phyloP scores from a whole-genome alignment of 2,113 vertebrate species.

The Engystomops pustulosus region DNA sequence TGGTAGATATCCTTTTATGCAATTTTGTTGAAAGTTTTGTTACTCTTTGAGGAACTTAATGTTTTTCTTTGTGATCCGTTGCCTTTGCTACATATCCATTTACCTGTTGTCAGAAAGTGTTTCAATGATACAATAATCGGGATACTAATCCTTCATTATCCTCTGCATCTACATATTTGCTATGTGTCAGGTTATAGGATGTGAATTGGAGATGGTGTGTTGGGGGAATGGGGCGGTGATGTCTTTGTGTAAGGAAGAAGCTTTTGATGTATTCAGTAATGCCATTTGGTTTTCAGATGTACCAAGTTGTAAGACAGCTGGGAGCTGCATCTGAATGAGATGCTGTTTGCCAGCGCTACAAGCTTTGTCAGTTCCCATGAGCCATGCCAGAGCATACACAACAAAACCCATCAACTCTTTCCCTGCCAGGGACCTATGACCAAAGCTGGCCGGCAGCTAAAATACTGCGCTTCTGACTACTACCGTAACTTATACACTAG shows the following conservation, averaged over 20 bases:
- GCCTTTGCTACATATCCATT: no score
- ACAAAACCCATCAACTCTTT: slow-evolving; percentile 19
- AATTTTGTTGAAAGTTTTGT: no score
- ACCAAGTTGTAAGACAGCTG: slow-evolving; percentile 55
- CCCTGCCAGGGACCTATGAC: slow-evolving; percentile 16
- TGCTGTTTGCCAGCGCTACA: slow-evolving; percentile 48
- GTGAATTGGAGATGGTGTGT: background rate
- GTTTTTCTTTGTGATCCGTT: no score
- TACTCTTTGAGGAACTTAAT: no score
- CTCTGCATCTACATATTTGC: background rate
- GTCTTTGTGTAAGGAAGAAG: slow-evolving; percentile 30
- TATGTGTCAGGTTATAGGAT: background rate
- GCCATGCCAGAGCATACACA: slow-evolving; percentile 41
- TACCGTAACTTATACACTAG: no score
- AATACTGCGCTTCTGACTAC: no score
- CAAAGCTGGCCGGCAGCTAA: background rate
- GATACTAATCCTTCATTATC: background rate
- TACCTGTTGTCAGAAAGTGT: background rate
- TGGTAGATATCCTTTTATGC: no score
- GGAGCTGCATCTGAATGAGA: slow-evolving; percentile 50
- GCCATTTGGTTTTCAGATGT: slow-evolving; percentile 57
- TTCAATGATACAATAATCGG: background rate
- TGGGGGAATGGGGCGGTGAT: background rate
- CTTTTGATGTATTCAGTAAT: slow-evolving; percentile 43
- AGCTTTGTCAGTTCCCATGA: slow-evolving; percentile 49